Base-by-base conservation (phyloP, 2,888 invertebrate species). In the Liopterus haemorrhoidalis region DNA sequence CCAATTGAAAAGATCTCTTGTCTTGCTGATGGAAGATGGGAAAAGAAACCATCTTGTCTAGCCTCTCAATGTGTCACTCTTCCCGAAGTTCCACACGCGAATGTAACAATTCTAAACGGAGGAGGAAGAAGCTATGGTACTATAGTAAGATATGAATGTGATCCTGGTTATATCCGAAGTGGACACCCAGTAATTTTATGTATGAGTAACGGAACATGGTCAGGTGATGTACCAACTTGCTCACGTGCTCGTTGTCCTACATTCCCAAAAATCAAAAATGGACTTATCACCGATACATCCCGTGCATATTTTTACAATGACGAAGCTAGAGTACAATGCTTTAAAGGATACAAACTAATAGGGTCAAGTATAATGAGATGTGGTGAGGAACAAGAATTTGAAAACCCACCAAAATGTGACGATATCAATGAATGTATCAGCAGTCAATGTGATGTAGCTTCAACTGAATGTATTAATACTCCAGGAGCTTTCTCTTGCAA, bases 161-260 rank as follows among this genome's bases (percentile, higher is more conserved):
- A 92, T 60, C 82, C 91, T 4, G 93, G 93, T 2, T 93, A 91
- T 61, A 81, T 88, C 42, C 76, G 93, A 54, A 82, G 79, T 54
- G 93, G 93, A 20, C 85, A 87, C 61, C 93, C 93, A 11, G 92
- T 92, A 3, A 78, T 93, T 28, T 78, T 91, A 24, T 94, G 93
- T 65, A 92, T 92, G 90, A 92, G 91, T 61, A 92, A 93, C 61
- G 93, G 93, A 38, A 91, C 92, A 6, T 94, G 93, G 93, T 92
- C 92, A 48, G 90, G 89, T 47, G 82, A 86, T 54, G 89, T 92
- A 3, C 93, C 93, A 1, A 80, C 82, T 4, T 93, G 93, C 66
- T 78, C 87, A 22, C 79, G 90, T 70, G 83, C 81, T 16, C 67
- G 76, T 53, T 88, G 87, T 62, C 76, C 81, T 0, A 74, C 74